phyloP scores from a whole-genome alignment of 2,797 vertebrate genomes.

The Neomorphus geoffroyi region DNA sequence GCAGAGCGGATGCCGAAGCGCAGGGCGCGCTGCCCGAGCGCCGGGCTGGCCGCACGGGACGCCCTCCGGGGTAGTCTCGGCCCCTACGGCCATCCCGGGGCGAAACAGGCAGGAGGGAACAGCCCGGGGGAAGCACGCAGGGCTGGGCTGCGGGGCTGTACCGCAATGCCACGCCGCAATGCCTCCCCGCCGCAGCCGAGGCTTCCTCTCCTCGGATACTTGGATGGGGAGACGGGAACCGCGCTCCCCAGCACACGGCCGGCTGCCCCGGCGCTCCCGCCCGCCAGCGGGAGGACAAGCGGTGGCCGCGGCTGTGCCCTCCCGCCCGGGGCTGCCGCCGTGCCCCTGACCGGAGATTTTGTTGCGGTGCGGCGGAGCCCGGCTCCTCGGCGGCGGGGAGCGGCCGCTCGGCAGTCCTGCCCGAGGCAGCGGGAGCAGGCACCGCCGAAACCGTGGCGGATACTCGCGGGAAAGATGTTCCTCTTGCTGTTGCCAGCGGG shows the following conservation, averaged over 20 bases:
- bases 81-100: too few relatives aligned
- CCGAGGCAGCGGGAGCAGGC: background rate
- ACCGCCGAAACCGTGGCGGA: background rate
- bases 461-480: background rate
- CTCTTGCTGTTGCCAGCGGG: background rate
- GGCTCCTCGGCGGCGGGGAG: background rate
- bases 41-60: background rate
- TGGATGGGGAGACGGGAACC: background rate
- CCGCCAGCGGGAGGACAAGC: background rate
- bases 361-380: background rate
- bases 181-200: background rate
- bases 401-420: background rate
- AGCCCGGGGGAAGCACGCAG: too few relatives aligned
- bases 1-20: background rate
- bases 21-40: background rate
- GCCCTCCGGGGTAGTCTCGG: background rate
- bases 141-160: background rate
- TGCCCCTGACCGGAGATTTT: background rate
- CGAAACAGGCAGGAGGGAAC: too few relatives aligned
- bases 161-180: background rate
- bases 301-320: background rate
- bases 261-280: background rate
- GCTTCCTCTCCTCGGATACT: background rate
- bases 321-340: background rate
- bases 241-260: background rate